Base-by-base conservation (phyloP, 2,797 vertebrate species). In the Acanthurus leucopareius region DNA sequence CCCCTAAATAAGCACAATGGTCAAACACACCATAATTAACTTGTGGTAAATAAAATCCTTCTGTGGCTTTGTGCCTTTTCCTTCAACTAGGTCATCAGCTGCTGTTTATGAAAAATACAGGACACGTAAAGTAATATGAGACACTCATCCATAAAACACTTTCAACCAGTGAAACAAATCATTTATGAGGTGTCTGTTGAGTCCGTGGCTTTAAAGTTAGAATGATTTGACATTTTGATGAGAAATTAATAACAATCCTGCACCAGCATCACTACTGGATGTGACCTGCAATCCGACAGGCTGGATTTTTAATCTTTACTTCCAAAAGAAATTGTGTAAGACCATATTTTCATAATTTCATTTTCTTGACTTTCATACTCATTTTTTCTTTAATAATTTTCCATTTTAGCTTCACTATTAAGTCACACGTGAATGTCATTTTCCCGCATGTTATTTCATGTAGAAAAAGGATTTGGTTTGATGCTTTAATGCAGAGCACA, bases 61-160 rank as follows among this genome's bases (percentile, higher is more conserved):
- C 62, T 61, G 58, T 10, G 7, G 45, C 17, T 67, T 20, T 69
- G 15, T 25, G n/a, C 15, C 48, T 68, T 70, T 73, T 68, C 49
- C 16, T 58, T 49, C 52, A 70, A 82, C 71, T 38, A 83, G 69
- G 81, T 72, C 80, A 80, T 75, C 84, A 58, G 78, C 76, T 82
- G 78, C 76, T 82, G 79, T 86, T 79, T 40, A 73, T 84, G 54
- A 85, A 84, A 89, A 79, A 77, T 70, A 82, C 79, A 83, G 58
- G 62, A 73, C 73, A 73, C 67, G 77, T 54, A 60, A 57, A 60
- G 64, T 77, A 78, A 87, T 25, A 64, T 61, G 75, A 87, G 79
- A 86, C 62, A 63, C 54, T 83, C 80, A 75, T 85, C 69, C 72
- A 74, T 73, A 79, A 75, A 84, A 79, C 60, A 81, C 69, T 48